Conservation (phyloP, 2,888 invertebrate genomes). For the Eristalis tenax region DNA sequence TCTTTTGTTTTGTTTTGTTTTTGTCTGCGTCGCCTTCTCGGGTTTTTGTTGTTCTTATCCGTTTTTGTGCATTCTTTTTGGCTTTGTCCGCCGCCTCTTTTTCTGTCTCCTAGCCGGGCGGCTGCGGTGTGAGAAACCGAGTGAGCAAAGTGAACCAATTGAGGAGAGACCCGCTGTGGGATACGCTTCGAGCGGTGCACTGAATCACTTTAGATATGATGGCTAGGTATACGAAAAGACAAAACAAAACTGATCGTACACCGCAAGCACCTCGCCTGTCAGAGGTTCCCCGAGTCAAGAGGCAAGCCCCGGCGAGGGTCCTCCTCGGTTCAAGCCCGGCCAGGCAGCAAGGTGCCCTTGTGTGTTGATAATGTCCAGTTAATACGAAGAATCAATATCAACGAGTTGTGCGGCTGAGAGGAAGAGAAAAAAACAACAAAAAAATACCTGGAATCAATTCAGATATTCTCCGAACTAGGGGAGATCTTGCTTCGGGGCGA, state of each 20-base stretch:
- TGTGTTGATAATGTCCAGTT: slow-evolving; percentile 37
- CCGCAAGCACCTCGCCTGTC: slow-evolving; percentile 31
- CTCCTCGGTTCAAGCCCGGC: background rate
- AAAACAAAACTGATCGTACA: slow-evolving; percentile 8
- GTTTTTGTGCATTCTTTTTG: slow-evolving; percentile 26
- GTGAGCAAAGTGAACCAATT: slow-evolving; percentile 33
- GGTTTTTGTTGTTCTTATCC: slow-evolving; percentile 55
- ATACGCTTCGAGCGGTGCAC: slow-evolving; percentile 19
- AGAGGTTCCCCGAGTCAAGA: slow-evolving; percentile 47
- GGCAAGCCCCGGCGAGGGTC: background rate
- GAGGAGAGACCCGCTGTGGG: slow-evolving; percentile 22
- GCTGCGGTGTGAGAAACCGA: background rate
- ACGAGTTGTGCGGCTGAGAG: background rate
- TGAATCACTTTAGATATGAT: slow-evolving; percentile 36
- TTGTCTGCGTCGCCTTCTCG: slow-evolving; percentile 32
- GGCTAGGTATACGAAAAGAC: background rate
- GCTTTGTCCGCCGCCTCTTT: slow-evolving; percentile 10
- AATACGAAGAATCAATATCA: slow-evolving; percentile 52
- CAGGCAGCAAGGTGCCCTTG: slow-evolving; percentile 21
- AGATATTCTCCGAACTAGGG: slow-evolving; percentile 43
- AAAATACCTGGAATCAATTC: slow-evolving; percentile 59
- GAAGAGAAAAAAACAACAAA: background rate
- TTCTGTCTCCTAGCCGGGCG: background rate
- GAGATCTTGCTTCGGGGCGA: background rate
- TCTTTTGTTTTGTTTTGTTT: slow-evolving; percentile 46